Conservation (phyloP, 2,888 invertebrate species). For the Lamproptera curius region DNA sequence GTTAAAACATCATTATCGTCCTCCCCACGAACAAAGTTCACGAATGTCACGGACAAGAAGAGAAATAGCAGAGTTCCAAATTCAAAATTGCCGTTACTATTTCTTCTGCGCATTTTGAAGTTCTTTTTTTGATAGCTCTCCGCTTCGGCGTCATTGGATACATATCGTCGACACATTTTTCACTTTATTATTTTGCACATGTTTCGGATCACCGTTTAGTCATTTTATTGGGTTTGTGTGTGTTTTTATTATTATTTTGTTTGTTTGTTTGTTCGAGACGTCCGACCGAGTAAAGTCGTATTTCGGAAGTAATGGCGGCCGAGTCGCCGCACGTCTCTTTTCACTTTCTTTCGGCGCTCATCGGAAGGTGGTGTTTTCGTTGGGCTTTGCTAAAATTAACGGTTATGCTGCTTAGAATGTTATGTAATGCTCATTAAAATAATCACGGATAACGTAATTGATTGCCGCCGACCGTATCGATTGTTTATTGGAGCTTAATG, state of each 20-base stretch:
- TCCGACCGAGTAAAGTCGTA: slow-evolving; percentile 50
- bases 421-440: slow-evolving; percentile 19
- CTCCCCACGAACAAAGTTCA: slow-evolving; percentile 40
- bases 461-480: not conserved
- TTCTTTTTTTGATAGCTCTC: slow-evolving; percentile 43
- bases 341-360: slow-evolving; percentile 56
- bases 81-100: slow-evolving; percentile 16
- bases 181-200: slow-evolving; percentile 37
- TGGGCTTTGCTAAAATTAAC: slow-evolving; percentile 16
- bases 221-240: slow-evolving; percentile 34
- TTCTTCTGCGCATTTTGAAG: slow-evolving; percentile 38
- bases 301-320: slow-evolving; percentile 61
- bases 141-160: slow-evolving; percentile 41
- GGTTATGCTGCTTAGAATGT: slow-evolving; percentile 12
- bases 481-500: too few species aligned
- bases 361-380: slow-evolving; percentile 33
- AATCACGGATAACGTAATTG: slow-evolving; percentile 10
- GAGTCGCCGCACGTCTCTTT: slow-evolving; percentile 47
- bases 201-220: slow-evolving; percentile 29
- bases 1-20: slow-evolving; percentile 67
- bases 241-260: too few species aligned
- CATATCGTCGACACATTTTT: slow-evolving; percentile 39
- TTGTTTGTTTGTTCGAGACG: slow-evolving; percentile 36
- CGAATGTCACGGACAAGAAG: slow-evolving; percentile 17
- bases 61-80: slow-evolving; percentile 49